Percentiles rank a stretch among this genome's conserved stretches.
phyloP scores from a whole-genome alignment of 2,113 vertebrate genomes.

The Ctenodactylus gundi region DNA sequence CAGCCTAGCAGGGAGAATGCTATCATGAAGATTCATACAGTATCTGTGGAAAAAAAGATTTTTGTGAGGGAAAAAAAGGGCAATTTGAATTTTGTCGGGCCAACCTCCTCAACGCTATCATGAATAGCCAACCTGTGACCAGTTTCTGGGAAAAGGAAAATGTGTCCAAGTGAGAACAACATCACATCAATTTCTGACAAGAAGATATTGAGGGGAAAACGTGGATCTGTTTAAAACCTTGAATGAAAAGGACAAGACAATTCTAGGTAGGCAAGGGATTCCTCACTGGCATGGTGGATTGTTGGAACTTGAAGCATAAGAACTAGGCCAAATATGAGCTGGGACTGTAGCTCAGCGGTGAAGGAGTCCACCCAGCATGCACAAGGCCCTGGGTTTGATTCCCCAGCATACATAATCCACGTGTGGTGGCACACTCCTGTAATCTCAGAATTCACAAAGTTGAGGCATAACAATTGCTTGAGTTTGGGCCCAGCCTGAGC shows the following conservation, averaged over 20 bases:
- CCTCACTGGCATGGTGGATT: background rate
- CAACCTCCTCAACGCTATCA: background rate
- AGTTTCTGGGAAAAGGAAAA: background rate
- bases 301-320: background rate
- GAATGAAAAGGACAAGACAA: background rate
- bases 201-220: background rate
- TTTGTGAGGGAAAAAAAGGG: background rate
- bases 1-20: background rate
- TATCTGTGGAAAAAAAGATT: background rate
- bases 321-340: no score
- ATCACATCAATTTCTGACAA: background rate
- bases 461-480: no score
- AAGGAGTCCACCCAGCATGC: no score
- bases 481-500: no score
- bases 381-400: no score
- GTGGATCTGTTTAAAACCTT: background rate
- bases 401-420: no score
- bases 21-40: background rate
- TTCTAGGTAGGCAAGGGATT: background rate
- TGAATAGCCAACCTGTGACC: background rate
- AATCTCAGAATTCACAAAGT: no score
- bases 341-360: no score
- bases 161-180: background rate
- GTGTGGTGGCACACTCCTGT: no score
- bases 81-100: background rate